Conservation (phyloP, 2,888 invertebrate species). For the Drosophila lacicola region DNA sequence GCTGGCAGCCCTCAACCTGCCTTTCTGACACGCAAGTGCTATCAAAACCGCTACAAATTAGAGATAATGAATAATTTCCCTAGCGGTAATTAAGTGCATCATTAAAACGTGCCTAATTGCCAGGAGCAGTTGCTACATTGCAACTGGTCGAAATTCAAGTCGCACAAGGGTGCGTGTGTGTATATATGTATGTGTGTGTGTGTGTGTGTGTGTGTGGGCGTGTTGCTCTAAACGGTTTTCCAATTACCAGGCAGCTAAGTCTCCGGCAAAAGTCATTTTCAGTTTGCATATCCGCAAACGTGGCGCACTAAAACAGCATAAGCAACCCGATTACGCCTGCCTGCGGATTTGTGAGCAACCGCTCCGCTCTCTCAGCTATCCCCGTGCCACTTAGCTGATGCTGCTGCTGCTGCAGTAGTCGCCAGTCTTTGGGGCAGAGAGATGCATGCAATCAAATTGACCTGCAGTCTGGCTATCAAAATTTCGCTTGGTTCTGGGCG, state of each 20-base stretch:
- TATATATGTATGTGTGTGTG: slow-evolving; percentile 7
- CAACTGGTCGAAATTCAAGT: slow-evolving; percentile 46
- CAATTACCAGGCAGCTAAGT: slow-evolving; percentile 63
- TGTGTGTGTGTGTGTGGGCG: slow-evolving; percentile 6
- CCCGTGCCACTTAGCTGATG: slow-evolving; percentile 32
- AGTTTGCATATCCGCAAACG: slow-evolving; percentile 68
- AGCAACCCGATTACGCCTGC: slow-evolving; percentile 53
- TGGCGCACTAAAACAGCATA: slow-evolving; percentile 45
- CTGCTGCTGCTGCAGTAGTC: slow-evolving; percentile 6
- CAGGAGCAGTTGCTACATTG: slow-evolving; percentile 35
- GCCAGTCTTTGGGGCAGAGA: slow-evolving; percentile 5
- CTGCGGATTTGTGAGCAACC: slow-evolving; percentile 38
- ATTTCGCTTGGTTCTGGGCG: slow-evolving; percentile 26
- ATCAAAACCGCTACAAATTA: slow-evolving; percentile 67
- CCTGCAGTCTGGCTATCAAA: slow-evolving; percentile 32
- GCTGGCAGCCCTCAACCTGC: slow-evolving; percentile 8
- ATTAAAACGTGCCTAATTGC: slow-evolving; percentile 69
- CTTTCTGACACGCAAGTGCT: slow-evolving; percentile 30
- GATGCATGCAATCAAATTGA: slow-evolving; percentile 17
- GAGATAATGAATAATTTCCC: slow-evolving; percentile 81
- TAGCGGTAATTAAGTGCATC: slow-evolving; percentile 75
- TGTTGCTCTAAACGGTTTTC: slow-evolving; percentile 64
- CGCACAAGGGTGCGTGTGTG: not conserved
- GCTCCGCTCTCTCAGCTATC: slow-evolving; percentile 1
- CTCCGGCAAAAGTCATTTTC: slow-evolving; percentile 70